Percentiles rank a stretch among this genome's conserved stretches.
These are phyloP conservation scores for Calephelis virginiensis DNA, from an alignment of 1,140 invertebrate species.

Conservation along the genomic window DNA sequence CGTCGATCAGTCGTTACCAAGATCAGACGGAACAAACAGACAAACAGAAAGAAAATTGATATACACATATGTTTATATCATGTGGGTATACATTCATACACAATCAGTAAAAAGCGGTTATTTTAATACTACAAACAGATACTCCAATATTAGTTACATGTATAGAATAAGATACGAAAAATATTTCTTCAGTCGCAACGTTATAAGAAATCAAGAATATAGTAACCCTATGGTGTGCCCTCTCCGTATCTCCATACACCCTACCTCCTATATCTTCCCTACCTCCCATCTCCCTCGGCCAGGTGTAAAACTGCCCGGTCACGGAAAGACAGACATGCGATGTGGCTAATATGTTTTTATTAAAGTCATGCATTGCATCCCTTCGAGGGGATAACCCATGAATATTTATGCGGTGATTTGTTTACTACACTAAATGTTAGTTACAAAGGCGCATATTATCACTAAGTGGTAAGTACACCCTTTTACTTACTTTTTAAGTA, in stretches of 20 bases:
- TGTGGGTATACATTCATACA: no score
- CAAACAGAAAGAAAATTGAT: no score
- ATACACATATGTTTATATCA: no score
- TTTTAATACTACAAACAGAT: no score
- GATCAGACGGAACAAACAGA: no score
- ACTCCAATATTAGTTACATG: no score
- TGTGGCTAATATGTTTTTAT: slow-evolving; percentile 76
- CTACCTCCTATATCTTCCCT: slow-evolving; percentile 33
- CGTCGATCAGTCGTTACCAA: no score
- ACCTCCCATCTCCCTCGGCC: slow-evolving; percentile 50
- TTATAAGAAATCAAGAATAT: slow-evolving; percentile 9
- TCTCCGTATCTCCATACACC: slow-evolving; percentile 50
- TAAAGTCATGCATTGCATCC: slow-evolving; percentile 64
- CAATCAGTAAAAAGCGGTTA: no score
- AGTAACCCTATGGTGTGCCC: slow-evolving; percentile 24
- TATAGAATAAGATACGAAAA: no score
- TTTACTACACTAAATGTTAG: slow-evolving; percentile 43
- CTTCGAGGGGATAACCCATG: slow-evolving; percentile 57
- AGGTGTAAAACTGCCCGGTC: slow-evolving; percentile 76
- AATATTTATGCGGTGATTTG: slow-evolving; percentile 72
- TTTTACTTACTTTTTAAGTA: neutral
- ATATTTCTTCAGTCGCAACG: no score
- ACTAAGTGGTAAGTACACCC: neutral
- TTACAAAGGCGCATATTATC: slow-evolving; percentile 20
- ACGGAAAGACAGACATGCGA: slow-evolving; percentile 74